Evolutionary conservation across 2,113 vertebrate species (phyloP), one percentile per base, ranked within the genome.

Genomic region (Cephalopholis sonnerati): DNA sequence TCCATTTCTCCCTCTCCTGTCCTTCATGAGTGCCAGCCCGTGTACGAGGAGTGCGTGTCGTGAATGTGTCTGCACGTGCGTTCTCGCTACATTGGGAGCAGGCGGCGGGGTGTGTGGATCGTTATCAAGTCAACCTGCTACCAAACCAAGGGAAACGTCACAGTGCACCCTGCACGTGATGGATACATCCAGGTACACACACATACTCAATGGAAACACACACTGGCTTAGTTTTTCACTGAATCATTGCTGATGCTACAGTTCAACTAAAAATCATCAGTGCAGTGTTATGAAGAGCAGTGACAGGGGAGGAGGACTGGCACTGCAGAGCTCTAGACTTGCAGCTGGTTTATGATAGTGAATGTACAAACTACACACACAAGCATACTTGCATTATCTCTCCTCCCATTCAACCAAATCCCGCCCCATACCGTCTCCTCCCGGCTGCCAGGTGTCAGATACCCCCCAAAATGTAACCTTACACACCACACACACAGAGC

Each of bases 391-490:
- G 58, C 18, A 59, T 50, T 70, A 69, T 58, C 51, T 65, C 70
- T 82, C 70, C 83, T 88, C 86, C 81, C 69, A 69, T 83, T 89
- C 27, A 83, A 46, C 24, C n/a, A 85, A 73, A 65, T 67, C 81
- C 85, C 74, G 5, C 85, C 89, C 85, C 69, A 44, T 64, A 50
- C 65, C 1, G 9, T 65, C 79, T 90, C 73, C 67, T 82, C 74
- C 67, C 59, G 24, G 59, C 90, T 95, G 95, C 94, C 95, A 97
- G 96, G 95, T 95, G 95, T 97, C 98, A 94, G 97, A 86, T 95
- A 90, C 84, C 86, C 82, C 69, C 57, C 76, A 84, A 91, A 92
- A 89, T 92, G 97, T 95, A 97, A 98, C 97, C 95, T 90, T 96
- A 94, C 86, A 93, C 93, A 88, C n/a, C 79, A 73, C 86, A 76